phyloP scores from a whole-genome alignment of 2,797 vertebrate species.

The Gambelia wislizenii region DNA sequence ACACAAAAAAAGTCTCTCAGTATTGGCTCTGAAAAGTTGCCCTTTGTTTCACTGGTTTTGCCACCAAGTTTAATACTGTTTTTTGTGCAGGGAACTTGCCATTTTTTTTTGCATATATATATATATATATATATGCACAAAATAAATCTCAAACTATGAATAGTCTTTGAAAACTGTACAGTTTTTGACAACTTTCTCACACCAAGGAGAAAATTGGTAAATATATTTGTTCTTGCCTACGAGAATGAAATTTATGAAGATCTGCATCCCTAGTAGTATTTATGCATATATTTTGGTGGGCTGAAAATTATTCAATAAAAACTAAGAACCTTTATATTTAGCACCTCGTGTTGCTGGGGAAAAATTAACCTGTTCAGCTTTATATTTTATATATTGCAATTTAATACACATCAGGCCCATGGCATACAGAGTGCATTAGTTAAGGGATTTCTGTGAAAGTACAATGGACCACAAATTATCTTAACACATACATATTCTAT shows the following conservation, averaged over 20 bases:
- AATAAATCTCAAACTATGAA: too few species aligned
- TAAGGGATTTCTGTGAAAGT: not conserved
- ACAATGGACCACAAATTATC: not conserved
- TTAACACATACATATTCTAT: not conserved
- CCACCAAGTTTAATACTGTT: conserved; percentile 15
- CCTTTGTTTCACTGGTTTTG: conserved; percentile 11
- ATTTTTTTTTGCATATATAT: too few species aligned
- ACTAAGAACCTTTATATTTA: not conserved
- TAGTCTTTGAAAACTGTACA: too few species aligned
- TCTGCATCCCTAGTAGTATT: too few species aligned
- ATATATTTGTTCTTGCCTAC: too few species aligned
- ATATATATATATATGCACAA: too few species aligned
- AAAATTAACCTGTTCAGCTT: not conserved
- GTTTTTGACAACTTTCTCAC: too few species aligned
- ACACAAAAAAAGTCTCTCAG: conserved; percentile 45
- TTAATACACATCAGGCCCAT: conserved; percentile 10
- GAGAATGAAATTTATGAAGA: too few species aligned
- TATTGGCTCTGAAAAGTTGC: conserved; percentile 38
- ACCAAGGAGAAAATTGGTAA: too few species aligned
- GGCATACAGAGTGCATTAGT: not conserved
- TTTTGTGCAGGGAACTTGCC: too few species aligned
- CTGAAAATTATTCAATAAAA: not conserved
- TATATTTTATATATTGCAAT: not conserved
- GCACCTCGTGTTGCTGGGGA: not conserved
- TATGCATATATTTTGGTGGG: too few species aligned